Conservation (phyloP, 2,888 invertebrate species). For the Erebia epiphron region DNA sequence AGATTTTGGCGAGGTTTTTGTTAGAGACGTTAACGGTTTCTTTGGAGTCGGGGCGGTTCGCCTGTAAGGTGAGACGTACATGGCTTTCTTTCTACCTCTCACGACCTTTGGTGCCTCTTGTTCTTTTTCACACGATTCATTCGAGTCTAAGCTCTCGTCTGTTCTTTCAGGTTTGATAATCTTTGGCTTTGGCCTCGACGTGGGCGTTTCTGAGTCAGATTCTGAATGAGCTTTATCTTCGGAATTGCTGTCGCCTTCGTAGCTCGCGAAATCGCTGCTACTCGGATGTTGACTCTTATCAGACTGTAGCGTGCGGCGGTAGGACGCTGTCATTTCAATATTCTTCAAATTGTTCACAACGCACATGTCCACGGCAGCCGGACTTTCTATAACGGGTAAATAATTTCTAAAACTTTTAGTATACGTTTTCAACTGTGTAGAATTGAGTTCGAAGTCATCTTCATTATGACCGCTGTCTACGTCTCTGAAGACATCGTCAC, state of each 20-base stretch:
- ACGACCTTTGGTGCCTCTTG: constrained; percentile 80
- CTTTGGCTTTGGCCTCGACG: constrained; percentile 77
- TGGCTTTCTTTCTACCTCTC: constrained; percentile 86
- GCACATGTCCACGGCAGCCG: constrained; percentile 73
- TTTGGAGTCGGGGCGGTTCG: constrained; percentile 60
- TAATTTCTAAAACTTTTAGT: constrained; percentile 80
- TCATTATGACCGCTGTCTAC: constrained; percentile 88
- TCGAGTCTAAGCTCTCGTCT: constrained; percentile 72
- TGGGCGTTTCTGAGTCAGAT: constrained; percentile 65
- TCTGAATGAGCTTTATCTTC: constrained; percentile 80
- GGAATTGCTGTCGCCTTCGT: constrained; percentile 83
- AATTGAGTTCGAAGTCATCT: constrained; percentile 86
- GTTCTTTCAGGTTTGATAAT: constrained; percentile 81
- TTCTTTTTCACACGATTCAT: constrained; percentile 72
- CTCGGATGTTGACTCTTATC: constrained; percentile 60
- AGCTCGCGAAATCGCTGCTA: constrained; percentile 74
- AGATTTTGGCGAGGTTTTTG: constrained; percentile 48
- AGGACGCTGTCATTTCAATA: constrained; percentile 72
- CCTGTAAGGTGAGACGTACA: constrained; percentile 85
- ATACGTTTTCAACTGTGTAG: constrained; percentile 83
- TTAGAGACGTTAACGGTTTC: constrained; percentile 54
- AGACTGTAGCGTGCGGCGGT: constrained; percentile 51
- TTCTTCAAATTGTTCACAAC: constrained; percentile 76
- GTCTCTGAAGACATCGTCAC: constrained; percentile 62
- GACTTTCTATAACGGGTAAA: constrained; percentile 74